Percentiles rank a stretch among this genome's conserved stretches.
These are phyloP conservation scores for Ptyas mucosa DNA, from an alignment of 2,113 vertebrate genomes.

Conservation along the genomic window DNA sequence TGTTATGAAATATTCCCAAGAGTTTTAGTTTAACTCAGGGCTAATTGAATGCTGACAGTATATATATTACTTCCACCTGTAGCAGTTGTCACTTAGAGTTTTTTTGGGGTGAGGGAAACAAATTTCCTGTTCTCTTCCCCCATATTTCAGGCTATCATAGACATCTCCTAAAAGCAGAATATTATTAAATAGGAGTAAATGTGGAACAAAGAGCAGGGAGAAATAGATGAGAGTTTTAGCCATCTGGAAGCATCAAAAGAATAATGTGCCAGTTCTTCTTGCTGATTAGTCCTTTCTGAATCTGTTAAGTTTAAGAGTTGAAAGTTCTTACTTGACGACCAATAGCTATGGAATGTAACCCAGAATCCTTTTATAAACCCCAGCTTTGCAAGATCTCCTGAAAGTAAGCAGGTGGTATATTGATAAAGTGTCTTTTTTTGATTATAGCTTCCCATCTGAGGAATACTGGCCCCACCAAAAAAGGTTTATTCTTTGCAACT, in stretches of 20 bases:
- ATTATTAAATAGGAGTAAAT: neutral
- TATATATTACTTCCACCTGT: constrained; percentile 65
- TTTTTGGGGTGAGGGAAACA: constrained; percentile 39
- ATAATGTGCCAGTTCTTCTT: neutral
- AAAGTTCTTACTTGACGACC: neutral
- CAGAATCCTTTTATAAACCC: neutral
- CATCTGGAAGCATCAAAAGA: neutral
- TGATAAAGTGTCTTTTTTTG: neutral
- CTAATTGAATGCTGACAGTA: constrained; percentile 69
- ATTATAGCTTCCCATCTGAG: neutral
- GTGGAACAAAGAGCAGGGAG: neutral
- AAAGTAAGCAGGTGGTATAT: neutral
- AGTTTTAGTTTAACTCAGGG: constrained; percentile 66
- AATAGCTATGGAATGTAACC: neutral
- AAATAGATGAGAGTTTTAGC: neutral
- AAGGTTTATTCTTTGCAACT: neutral
- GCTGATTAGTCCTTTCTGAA: neutral
- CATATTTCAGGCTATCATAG: constrained; percentile 32
- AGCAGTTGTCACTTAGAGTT: constrained; percentile 61
- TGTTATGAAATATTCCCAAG: constrained; percentile 71
- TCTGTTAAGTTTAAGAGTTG: neutral
- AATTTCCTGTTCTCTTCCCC: constrained; percentile 35
- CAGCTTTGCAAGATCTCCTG: neutral
- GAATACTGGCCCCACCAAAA: neutral
- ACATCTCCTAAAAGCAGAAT: constrained; percentile 27